phyloP scores from a whole-genome alignment of 1,140 invertebrate species.

The Eciton burchellii region DNA sequence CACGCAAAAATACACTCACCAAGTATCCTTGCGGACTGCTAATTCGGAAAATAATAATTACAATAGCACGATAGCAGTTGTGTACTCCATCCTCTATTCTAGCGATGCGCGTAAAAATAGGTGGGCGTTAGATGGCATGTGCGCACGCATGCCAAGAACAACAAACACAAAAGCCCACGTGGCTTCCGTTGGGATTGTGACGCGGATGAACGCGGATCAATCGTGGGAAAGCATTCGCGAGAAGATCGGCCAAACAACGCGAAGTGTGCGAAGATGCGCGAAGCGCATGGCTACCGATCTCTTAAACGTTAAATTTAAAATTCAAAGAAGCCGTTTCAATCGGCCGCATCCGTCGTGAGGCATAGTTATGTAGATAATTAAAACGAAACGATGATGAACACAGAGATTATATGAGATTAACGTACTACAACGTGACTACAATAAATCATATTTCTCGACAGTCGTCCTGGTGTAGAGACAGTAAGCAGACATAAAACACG shows the following conservation, averaged over 20 bases:
- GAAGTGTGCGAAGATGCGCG: neutral
- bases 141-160: conserved; percentile 39
- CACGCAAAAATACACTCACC: conserved; percentile 39
- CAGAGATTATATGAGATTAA: no score
- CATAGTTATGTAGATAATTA: no score
- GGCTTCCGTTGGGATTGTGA: conserved; percentile 4
- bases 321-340: neutral
- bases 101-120: conserved; percentile 31
- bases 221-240: neutral
- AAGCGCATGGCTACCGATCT: no score
- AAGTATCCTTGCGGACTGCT: conserved; percentile 41
- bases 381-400: no score
- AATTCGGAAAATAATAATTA: conserved; percentile 48
- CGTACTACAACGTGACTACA: no score
- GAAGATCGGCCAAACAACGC: neutral
- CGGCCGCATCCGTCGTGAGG: no score
- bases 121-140: conserved; percentile 15
- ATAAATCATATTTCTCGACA: no score
- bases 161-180: conserved; percentile 30
- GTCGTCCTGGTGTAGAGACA: neutral
- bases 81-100: conserved; percentile 41
- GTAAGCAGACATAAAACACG: neutral
- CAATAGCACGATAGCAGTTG: conserved; percentile 25
- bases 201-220: conserved; percentile 20
- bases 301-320: no score